Evolutionary conservation across 2,113 vertebrate genomes (phyloP).

Genomic region (Phaethon lepturus): DNA sequence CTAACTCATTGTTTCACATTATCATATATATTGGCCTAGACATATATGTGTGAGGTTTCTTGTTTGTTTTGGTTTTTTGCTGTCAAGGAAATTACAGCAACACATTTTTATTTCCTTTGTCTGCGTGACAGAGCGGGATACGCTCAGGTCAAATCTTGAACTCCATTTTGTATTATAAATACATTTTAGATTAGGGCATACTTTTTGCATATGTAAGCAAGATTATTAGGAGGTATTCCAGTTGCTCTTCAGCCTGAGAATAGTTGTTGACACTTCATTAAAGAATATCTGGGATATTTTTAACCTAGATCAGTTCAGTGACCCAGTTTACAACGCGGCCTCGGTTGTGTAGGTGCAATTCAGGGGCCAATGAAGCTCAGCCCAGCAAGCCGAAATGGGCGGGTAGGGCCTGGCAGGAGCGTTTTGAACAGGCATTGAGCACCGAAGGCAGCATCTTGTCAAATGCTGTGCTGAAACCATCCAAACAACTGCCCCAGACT

Average conservation of each 20-base stretch:
- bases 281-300: slow-evolving; percentile 54
- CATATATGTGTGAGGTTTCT: slow-evolving; percentile 44
- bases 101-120: slow-evolving; percentile 61
- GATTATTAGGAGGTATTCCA: slow-evolving; percentile 35
- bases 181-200: slow-evolving; percentile 27
- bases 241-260: slow-evolving; percentile 13
- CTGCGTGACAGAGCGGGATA: slow-evolving; percentile 9
- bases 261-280: slow-evolving; percentile 65
- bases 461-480: neutral
- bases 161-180: slow-evolving; percentile 37
- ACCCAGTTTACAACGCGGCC: neutral
- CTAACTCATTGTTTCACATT: slow-evolving; percentile 58
- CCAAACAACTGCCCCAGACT: neutral
- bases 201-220: slow-evolving; percentile 48
- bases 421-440: neutral
- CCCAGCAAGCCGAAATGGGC: rapidly evolving
- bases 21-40: slow-evolving; percentile 51
- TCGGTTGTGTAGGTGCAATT: neutral
- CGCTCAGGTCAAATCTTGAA: neutral
- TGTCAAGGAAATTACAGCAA: slow-evolving; percentile 61
- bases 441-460: neutral
- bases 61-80: slow-evolving; percentile 54
- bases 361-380: neutral
- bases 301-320: neutral
- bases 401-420: neutral